phyloP scores from a whole-genome alignment of 2,888 invertebrate genomes.

The Agriopis leucophaearia region DNA sequence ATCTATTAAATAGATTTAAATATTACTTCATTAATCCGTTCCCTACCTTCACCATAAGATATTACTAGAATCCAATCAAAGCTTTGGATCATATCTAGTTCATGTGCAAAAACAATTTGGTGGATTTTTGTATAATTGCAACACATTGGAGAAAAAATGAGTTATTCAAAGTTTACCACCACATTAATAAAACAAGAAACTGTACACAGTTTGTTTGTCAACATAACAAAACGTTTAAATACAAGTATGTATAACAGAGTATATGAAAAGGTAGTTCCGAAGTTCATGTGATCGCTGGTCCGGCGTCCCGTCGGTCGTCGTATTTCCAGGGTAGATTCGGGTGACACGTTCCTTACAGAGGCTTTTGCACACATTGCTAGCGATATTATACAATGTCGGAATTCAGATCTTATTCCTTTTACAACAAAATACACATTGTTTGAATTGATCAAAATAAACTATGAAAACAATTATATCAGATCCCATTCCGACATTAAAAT shows the following conservation, averaged over 20 bases:
- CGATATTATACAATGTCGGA: conserved; percentile 74
- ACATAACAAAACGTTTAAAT: conserved; percentile 46
- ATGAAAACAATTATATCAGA: conserved; percentile 37
- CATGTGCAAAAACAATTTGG: conserved; percentile 42
- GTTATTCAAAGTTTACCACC: conserved; percentile 12
- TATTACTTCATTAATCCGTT: conserved; percentile 53
- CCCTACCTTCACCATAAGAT: conserved; percentile 72
- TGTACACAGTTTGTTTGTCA: conserved; percentile 44
- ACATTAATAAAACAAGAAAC: conserved; percentile 41
- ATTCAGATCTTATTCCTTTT: conserved; percentile 51
- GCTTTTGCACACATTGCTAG: conserved; percentile 85
- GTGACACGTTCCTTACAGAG: conserved; percentile 73
- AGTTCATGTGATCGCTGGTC: conserved; percentile 17
- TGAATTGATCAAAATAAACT: conserved; percentile 2
- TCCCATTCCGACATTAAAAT: conserved; percentile 73
- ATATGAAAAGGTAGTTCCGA: conserved; percentile 30
- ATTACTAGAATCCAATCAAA: conserved; percentile 37
- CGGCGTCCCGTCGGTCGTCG: conserved; percentile 49
- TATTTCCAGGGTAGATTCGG: conserved; percentile 76
- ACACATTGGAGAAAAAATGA: conserved; percentile 20
- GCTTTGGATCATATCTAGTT: conserved; percentile 26
- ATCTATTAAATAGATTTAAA: conserved; percentile 65
- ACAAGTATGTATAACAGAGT: conserved; percentile 38
- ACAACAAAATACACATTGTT: neutral
- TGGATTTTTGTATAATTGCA: conserved; percentile 22